Evolutionary conservation across 2,888 invertebrate genomes (phyloP).

Genomic region (Napeogenes sylphis): DNA sequence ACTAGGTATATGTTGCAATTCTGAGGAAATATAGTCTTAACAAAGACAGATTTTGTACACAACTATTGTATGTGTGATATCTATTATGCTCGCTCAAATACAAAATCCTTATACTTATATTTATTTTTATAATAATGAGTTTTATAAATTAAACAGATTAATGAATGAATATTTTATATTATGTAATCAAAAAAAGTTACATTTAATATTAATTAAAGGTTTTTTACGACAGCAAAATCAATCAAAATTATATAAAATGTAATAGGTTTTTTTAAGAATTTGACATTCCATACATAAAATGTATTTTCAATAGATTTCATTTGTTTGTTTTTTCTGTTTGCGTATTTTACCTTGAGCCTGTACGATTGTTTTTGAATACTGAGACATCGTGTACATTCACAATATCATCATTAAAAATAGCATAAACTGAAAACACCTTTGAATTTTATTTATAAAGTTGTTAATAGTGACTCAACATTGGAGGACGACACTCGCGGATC

Average conservation of each 20-base stretch:
- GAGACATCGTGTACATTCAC: conserved; percentile 46
- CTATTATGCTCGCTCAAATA: background rate
- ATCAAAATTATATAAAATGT: background rate
- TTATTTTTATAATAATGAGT: too few relatives aligned
- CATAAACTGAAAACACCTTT: conserved; percentile 42
- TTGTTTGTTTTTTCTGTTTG: background rate
- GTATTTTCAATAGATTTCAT: too few relatives aligned
- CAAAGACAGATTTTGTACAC: conserved; percentile 10
- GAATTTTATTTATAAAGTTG: conserved; percentile 38
- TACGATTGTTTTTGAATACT: conserved; percentile 42
- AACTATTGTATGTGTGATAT: background rate
- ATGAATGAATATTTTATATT: too few relatives aligned
- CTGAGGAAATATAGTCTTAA: conserved; percentile 15
- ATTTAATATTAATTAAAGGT: too few relatives aligned
- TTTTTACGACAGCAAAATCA: too few relatives aligned
- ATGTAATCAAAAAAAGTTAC: too few relatives aligned
- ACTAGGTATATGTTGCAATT: conserved; percentile 26
- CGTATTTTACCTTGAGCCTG: conserved; percentile 44
- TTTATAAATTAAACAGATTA: too few relatives aligned
- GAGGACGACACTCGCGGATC: conserved; percentile 20
- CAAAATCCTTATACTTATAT: too few relatives aligned
- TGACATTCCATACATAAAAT: too few relatives aligned
- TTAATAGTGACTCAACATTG: conserved; percentile 39
- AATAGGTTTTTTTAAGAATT: background rate
- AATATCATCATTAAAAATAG: conserved; percentile 67